These are phyloP conservation scores for Montipora foliosa DNA, from an alignment of 64 coral and sea anemone species.

Conservation along the genomic window DNA sequence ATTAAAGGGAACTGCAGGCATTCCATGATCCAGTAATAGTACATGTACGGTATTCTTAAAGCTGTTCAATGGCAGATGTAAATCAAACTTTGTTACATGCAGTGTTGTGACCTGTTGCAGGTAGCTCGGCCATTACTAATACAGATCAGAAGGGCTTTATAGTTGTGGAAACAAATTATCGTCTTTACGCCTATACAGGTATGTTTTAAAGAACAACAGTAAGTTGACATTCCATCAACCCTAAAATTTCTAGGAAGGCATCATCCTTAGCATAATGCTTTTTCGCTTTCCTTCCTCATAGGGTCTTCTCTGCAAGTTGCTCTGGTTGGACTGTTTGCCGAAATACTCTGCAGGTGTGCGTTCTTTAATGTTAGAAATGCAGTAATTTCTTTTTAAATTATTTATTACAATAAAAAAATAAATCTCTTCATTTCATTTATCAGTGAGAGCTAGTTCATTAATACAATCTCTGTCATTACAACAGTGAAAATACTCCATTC, in stretches of 20 bases:
- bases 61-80: no score
- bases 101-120: slow-evolving; percentile 25
- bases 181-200: slow-evolving; percentile 97
- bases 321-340: slow-evolving; percentile 91
- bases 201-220: background rate
- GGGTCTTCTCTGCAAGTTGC: slow-evolving; percentile 95
- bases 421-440: no score
- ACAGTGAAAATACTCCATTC: no score
- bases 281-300: background rate
- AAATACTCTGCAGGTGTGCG: slow-evolving; percentile 93
- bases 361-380: background rate
- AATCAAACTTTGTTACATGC: no score
- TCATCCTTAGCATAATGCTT: background rate
- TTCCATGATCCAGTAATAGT: no score
- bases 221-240: background rate
- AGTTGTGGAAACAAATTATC: slow-evolving; percentile 96
- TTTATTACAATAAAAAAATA: no score
- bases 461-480: no score
- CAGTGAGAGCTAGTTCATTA: no score
- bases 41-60: no score
- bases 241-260: background rate
- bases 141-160: slow-evolving; percentile 80
- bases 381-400: no score
- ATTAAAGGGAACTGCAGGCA: no score
- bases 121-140: slow-evolving; percentile 42